A percentile compares a stretch with the other conserved stretches of the same genome.
phyloP scores from a whole-genome alignment of 2,113 vertebrate species.

The Mesocricetus auratus region DNA sequence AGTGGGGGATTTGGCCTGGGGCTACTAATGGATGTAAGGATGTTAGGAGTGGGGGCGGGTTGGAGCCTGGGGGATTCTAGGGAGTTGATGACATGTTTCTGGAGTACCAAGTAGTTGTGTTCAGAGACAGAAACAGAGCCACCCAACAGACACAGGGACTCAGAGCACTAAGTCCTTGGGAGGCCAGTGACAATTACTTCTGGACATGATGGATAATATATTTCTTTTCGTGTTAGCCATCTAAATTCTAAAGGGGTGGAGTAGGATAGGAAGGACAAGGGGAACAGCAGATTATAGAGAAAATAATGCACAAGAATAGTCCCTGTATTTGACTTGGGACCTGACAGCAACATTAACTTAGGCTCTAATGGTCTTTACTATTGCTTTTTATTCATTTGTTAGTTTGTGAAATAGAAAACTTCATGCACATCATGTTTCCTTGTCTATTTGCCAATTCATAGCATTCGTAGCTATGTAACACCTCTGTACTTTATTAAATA shows the following conservation, averaged over 20 bases:
- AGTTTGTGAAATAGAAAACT: conserved; percentile 21
- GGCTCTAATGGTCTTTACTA: not conserved
- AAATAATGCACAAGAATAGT: conserved; percentile 4
- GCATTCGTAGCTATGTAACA: not conserved
- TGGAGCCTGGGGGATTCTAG: not conserved
- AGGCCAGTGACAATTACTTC: conserved; percentile 14
- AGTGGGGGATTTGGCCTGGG: not conserved
- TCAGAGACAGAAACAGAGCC: conserved; percentile 6
- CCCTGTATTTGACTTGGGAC: not conserved
- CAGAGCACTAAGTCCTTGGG: not conserved
- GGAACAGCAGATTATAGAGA: not conserved
- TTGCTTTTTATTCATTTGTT: not conserved
- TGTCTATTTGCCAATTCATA: conserved; percentile 53
- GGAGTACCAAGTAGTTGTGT: not conserved
- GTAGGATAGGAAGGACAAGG: not conserved
- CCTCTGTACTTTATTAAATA: conserved; percentile 57
- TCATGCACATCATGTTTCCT: conserved; percentile 43
- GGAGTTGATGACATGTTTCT: not conserved
- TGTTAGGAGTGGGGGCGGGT: not conserved
- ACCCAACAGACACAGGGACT: not conserved
- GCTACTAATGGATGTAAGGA: not conserved
- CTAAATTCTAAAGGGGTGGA: not conserved
- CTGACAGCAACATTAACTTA: conserved; percentile 32
- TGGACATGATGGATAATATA: not conserved
- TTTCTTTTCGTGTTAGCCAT: not conserved